Evolutionary conservation across 2,888 invertebrate species (phyloP).

Genomic region (Habroteleia sp.): DNA sequence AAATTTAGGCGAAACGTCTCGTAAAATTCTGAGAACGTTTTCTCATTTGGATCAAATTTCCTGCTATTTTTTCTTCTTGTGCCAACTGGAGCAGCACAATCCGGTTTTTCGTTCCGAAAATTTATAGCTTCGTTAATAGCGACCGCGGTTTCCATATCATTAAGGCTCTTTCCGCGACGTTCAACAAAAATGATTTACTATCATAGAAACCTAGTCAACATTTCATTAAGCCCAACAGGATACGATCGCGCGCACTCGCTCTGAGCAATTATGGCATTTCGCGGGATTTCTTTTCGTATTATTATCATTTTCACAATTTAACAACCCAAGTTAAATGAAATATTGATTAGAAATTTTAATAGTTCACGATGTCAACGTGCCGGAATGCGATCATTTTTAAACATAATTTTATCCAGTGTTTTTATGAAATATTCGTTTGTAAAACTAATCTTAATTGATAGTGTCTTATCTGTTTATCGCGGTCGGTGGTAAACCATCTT

Average conservation of each 20-base stretch:
- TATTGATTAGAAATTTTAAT: constrained; percentile 33
- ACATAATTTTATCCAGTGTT: constrained; percentile 7
- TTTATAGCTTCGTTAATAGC: constrained; percentile 53
- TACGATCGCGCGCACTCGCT: constrained; percentile 14
- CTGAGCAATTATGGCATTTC: constrained; percentile 36
- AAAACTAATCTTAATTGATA: constrained; percentile 34
- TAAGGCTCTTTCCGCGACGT: constrained; percentile 34
- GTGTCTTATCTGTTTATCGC: constrained; percentile 19
- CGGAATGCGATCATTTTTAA: constrained; percentile 14
- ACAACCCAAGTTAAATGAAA: constrained; percentile 2
- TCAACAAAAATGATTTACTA: constrained; percentile 47
- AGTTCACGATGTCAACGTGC: constrained; percentile 23
- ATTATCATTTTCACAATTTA: constrained; percentile 46
- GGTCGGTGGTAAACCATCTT: constrained; percentile 29
- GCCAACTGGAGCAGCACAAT: constrained; percentile 57
- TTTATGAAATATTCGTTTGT: constrained; percentile 8
- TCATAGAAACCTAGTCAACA: constrained; percentile 52
- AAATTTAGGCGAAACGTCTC: constrained; percentile 8
- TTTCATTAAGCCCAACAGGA: constrained; percentile 45
- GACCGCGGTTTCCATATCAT: constrained; percentile 50
- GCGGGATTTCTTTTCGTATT: constrained; percentile 27
- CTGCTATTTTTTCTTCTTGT: constrained; percentile 33
- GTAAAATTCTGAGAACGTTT: constrained; percentile 28
- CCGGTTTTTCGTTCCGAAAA: constrained; percentile 56
- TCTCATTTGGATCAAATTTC: constrained; percentile 44